Percentiles rank a stretch among this genome's conserved stretches.
These are phyloP conservation scores for Proales similis DNA, from an alignment of 1,140 invertebrate species.

Conservation along the genomic window DNA sequence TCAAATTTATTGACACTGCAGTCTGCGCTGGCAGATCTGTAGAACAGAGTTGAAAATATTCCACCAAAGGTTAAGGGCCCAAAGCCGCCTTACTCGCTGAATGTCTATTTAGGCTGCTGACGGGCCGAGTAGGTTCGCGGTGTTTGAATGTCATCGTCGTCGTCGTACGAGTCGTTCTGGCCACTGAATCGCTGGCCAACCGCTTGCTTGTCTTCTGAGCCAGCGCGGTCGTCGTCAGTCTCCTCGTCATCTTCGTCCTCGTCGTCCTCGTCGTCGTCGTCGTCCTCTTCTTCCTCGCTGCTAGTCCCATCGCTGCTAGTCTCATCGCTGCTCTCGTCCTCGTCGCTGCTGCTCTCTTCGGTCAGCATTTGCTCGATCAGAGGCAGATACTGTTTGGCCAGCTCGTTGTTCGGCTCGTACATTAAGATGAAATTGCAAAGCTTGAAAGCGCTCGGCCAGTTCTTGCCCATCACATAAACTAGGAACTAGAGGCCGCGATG, in stretches of 20 bases:
- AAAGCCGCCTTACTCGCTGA: no score
- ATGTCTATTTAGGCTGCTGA: no score
- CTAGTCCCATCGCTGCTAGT: neutral
- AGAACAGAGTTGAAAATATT: no score
- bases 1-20: no score
- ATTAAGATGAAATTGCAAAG: constrained; percentile 31
- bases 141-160: constrained; percentile 10
- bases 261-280: constrained; percentile 17
- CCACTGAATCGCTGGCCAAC: no score
- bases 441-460: constrained; percentile 19
- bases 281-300: constrained; percentile 5
- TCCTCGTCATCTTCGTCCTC: constrained; percentile 6
- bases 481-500: neutral
- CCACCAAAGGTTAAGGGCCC: no score
- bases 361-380: constrained; percentile 18
- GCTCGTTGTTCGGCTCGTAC: constrained; percentile 34
- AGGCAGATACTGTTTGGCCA: constrained; percentile 24
- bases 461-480: constrained; percentile 31
- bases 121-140: no score
- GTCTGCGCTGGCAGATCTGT: no score
- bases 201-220: no score
- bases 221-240: constrained; percentile 3
- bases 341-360: neutral
- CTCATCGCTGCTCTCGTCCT: neutral
- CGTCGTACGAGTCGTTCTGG: neutral